Evolutionary conservation across 2,797 vertebrate species (phyloP).

Genomic region (Dermochelys coriacea): DNA sequence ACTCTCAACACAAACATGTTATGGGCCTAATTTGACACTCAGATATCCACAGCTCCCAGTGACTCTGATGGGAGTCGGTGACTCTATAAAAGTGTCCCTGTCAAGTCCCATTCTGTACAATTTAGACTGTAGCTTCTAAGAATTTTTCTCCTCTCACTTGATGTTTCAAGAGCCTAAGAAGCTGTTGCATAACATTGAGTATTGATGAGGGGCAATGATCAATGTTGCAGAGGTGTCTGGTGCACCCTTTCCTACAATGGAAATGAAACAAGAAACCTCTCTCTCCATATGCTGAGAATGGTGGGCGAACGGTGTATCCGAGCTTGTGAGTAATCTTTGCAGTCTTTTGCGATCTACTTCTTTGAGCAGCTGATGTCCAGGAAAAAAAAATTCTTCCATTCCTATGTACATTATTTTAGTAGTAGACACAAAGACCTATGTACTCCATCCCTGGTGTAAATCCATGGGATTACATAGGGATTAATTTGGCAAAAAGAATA

Average conservation of each 20-base stretch:
- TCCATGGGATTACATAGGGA: neutral
- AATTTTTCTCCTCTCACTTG: neutral
- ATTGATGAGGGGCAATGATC: neutral
- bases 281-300: slow-evolving; percentile 11
- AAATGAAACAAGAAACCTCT: neutral
- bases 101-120: neutral
- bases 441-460: neutral
- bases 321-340: neutral
- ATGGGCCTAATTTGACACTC: neutral
- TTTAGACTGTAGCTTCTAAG: neutral
- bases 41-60: neutral
- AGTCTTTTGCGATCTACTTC: neutral
- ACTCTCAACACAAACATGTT: neutral
- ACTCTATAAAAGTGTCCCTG: neutral
- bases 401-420: neutral
- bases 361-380: neutral
- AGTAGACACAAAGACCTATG: neutral
- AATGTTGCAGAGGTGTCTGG: neutral
- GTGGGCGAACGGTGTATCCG: neutral
- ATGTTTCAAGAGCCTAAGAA: neutral
- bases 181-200: neutral
- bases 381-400: neutral
- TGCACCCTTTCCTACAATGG: neutral
- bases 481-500: neutral
- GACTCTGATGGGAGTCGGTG: neutral